Base-by-base conservation (phyloP, 2,113 vertebrate genomes). In the Syngnathus typhle region DNA sequence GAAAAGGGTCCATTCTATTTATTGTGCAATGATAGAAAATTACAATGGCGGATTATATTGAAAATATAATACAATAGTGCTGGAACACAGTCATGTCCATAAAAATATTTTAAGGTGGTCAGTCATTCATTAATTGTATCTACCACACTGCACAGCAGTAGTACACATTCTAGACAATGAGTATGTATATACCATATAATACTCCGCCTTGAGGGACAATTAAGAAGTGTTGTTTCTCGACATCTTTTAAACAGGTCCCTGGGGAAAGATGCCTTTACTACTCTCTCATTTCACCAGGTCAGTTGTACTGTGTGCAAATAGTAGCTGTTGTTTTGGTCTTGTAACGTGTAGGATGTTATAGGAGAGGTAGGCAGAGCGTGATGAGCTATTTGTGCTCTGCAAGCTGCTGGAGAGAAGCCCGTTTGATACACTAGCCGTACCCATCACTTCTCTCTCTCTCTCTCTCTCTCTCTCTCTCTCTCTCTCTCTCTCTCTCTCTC, bases 321-420 rank as follows among this genome's bases (percentile, higher is more conserved):
- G 60, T 0, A 18, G 69, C 64, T 73, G 79, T 64, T 74, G 60
- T 64, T 69, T 64, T 54, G 13, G 60, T 65, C 10, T 76, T 65
- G 65, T 46, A 44, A 71, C 49, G 65, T 65, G 38, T 39, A 77
- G 65, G 68, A 73, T 71, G 84, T 84, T 73, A 39, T 62, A 76
- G 73, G 67, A 75, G 67, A 68, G 41, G 69, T 64, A 70, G 51
- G 70, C 69, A 49, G 69, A 64, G 56, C 60, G 76, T 61, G 65
- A 88, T 88, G 84, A 37, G 49, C 51, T 63, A 63, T 68, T 76
- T 72, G 46, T 70, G 77, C 73, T 64, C 58, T 46, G 77, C 56
- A 56, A 73, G 64, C 58, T 77, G 68, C 64, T 88, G 82, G 84
- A 82, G 58, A 71, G 12, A 51, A 79, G 81, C 88, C 86, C 82